Evolutionary conservation across 2,888 invertebrate genomes (phyloP), one percentile per base, ranked within the genome.

Genomic region (Vanessa cardui): DNA sequence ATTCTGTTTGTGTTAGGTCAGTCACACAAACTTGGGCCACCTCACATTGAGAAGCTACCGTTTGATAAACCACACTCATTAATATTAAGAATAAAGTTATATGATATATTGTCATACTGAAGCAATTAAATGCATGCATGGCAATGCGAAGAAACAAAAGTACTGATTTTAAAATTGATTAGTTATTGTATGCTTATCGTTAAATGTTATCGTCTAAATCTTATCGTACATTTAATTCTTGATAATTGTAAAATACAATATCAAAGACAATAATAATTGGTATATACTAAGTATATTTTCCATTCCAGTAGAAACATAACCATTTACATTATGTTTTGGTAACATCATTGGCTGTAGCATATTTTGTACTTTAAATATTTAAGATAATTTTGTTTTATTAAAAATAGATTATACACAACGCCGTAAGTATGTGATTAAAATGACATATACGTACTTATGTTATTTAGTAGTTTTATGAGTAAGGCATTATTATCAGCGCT

Each of bases 401-500:
- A 49, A 52, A 26, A 52, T 26, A 15, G 18, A 47, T 47, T 7
- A 18, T 47, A 18, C 8, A 7, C 16, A 47, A 6, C 18, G 47
- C 7, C 18, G 16, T 18, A 8, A 47, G 18, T 47, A 47, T 21
- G 31, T 33, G 31, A 56, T 33, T 33, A 39, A 56, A 39, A 39
- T 16, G 26, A 33, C 26, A 33, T 18, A 18, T 56, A 9, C 9
- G 9, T 56, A 33, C 33, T 1, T 9, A 70, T 73, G 70, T 62
- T 44, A 69, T 70, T 73, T 68, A 68, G 71, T 71, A 63, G 71
- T 72, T 68, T 71, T 68, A 66, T 73, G 77, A 73, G 73, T 76
- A 71, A 75, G 70, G 68, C 78, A 84, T 91, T 92, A 85, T 92
- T 92, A 92, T 92, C 92, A 89, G 84, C 79, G 78, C 78, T 90